Conservation (phyloP, 2,888 invertebrate genomes). For the Andrena praecox region DNA sequence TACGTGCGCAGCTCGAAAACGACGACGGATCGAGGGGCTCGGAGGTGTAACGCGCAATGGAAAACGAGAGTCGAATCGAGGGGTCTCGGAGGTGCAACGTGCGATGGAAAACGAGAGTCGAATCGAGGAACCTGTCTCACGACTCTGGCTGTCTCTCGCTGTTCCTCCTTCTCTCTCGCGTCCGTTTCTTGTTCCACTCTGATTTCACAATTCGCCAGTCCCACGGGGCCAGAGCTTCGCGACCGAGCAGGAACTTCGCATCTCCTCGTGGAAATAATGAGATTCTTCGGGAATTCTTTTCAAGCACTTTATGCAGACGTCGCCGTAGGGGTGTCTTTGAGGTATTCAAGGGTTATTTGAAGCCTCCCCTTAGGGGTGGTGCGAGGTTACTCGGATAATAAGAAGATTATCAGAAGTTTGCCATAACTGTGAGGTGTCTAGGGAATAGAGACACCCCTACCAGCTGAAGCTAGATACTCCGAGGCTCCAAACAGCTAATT, state of each 20-base stretch:
- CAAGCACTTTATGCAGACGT: background rate
- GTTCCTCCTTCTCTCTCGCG: slow-evolving; percentile 5
- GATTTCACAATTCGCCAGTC: slow-evolving; percentile 71
- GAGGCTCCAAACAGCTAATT: too few relatives aligned
- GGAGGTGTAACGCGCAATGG: slow-evolving; percentile 56
- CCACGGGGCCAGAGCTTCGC: slow-evolving; percentile 62
- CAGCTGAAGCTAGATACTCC: too few relatives aligned
- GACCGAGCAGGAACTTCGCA: slow-evolving; percentile 36
- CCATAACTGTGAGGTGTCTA: too few relatives aligned
- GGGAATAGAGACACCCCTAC: too few relatives aligned
- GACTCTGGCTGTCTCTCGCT: slow-evolving; percentile 63
- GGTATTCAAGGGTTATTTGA: background rate
- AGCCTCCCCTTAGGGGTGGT: too few relatives aligned
- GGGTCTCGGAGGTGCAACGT: slow-evolving; percentile 50
- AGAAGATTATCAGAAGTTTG: too few relatives aligned
- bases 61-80: slow-evolving; percentile 63
- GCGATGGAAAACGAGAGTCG: slow-evolving; percentile 67
- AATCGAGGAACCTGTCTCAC: slow-evolving; percentile 78
- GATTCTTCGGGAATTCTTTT: background rate
- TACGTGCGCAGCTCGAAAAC: slow-evolving; percentile 23
- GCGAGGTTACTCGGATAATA: too few relatives aligned
- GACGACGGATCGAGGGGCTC: slow-evolving; percentile 17
- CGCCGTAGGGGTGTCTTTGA: background rate
- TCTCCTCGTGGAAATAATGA: slow-evolving; percentile 46
- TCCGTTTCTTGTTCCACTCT: slow-evolving; percentile 38